These are phyloP conservation scores for Fistularia commersonii DNA, from an alignment of 2,797 vertebrate species.

Conservation along the genomic window DNA sequence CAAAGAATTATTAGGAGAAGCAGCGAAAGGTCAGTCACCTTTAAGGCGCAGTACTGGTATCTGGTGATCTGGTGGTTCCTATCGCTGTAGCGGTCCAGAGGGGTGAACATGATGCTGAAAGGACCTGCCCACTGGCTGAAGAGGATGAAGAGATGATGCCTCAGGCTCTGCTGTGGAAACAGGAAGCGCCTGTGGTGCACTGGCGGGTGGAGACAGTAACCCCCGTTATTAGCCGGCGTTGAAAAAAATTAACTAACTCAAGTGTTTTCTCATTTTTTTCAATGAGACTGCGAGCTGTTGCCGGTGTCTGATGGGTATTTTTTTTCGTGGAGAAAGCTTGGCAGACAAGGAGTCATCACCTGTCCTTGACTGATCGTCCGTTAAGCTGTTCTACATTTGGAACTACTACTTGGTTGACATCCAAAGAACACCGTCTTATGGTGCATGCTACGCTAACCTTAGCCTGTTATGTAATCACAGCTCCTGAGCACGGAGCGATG, in stretches of 20 bases:
- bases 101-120: conserved; percentile 98
- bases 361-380: conserved; percentile 21
- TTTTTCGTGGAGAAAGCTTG: conserved; percentile 23
- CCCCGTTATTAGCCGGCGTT: not conserved
- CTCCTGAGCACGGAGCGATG: too few species aligned
- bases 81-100: conserved; percentile 94
- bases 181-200: conserved; percentile 97
- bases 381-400: conserved; percentile 51
- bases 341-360: conserved; percentile 46
- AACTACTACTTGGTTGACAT: conserved; percentile 22
- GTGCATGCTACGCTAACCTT: too few species aligned
- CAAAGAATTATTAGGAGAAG: not conserved
- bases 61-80: conserved; percentile 97
- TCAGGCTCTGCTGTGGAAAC: conserved; percentile 95
- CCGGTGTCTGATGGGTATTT: conserved; percentile 29
- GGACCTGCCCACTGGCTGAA: conserved; percentile 99
- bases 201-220: conserved; percentile 43
- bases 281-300: conserved; percentile 6
- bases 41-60: conserved; percentile 96
- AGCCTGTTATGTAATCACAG: too few species aligned
- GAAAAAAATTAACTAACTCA: not conserved
- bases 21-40: conserved; percentile 71
- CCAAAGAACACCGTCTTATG: conserved; percentile 38
- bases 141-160: conserved; percentile 97
- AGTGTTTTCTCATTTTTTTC: too few species aligned